phyloP scores from a whole-genome alignment of 2,113 vertebrate genomes.

The Potamarius usumacintae region DNA sequence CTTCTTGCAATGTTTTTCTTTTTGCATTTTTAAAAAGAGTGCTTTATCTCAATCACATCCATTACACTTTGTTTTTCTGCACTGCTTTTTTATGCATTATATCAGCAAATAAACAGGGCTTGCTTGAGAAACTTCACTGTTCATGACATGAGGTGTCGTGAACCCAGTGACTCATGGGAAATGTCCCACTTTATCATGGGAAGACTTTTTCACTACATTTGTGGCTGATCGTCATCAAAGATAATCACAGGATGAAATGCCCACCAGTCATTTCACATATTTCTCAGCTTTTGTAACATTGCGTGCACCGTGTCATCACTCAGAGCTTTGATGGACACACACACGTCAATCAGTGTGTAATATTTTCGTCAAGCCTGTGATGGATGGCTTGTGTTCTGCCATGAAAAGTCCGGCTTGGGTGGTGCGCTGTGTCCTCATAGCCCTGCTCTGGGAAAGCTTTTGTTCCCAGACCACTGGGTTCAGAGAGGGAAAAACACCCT shows the following conservation, averaged over 20 bases:
- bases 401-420: slow-evolving; percentile 50
- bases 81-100: background rate
- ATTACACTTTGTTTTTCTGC: background rate
- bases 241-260: slow-evolving; percentile 41
- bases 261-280: slow-evolving; percentile 61
- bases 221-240: slow-evolving; percentile 32
- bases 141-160: slow-evolving; percentile 15
- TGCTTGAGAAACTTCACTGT: background rate
- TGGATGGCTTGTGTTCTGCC: slow-evolving; percentile 58
- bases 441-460: slow-evolving; percentile 70
- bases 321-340: slow-evolving; percentile 62
- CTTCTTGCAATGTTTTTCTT: background rate
- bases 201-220: background rate
- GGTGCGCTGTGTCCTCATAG: slow-evolving; percentile 33
- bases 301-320: slow-evolving; percentile 53
- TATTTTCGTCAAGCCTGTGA: slow-evolving; percentile 56
- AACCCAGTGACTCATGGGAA: slow-evolving; percentile 49
- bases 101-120: background rate
- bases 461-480: slow-evolving; percentile 66
- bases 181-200: slow-evolving; percentile 22
- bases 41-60: background rate
- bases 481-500: slow-evolving; percentile 40
- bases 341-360: slow-evolving; percentile 38
- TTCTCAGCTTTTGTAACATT: slow-evolving; percentile 51
- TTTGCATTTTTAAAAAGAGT: background rate